phyloP scores from a whole-genome alignment of 2,888 invertebrate species.

The Euspilapteryx auroguttella region DNA sequence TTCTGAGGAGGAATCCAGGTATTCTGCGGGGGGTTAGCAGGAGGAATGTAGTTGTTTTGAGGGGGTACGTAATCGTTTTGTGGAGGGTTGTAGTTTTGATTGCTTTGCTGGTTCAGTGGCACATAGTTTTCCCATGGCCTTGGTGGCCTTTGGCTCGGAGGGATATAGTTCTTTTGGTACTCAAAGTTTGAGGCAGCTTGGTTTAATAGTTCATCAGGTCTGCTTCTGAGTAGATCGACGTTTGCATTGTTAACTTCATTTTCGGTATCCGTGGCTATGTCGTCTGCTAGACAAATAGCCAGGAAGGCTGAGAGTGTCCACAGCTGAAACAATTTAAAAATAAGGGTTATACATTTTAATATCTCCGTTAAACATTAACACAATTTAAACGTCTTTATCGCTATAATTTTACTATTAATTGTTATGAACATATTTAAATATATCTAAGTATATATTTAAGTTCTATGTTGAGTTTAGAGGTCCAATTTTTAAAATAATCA shows the following conservation, averaged over 20 bases:
- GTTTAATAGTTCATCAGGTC: conserved; percentile 13
- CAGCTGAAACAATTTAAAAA: conserved; percentile 29
- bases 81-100: conserved; percentile 9
- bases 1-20: conserved; percentile 10
- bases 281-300: conserved; percentile 30
- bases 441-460: too few species aligned
- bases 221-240: conserved; percentile 20
- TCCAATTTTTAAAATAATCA: too few species aligned
- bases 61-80: conserved; percentile 7
- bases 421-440: too few species aligned
- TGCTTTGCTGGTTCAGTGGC: conserved; percentile 10
- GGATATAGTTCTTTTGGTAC: conserved; percentile 17
- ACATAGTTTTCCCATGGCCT: conserved; percentile 12
- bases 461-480: too few species aligned
- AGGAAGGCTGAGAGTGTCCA: conserved; percentile 24
- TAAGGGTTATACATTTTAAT: conserved; percentile 1
- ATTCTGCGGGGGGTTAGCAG: too few species aligned
- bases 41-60: conserved; percentile 11
- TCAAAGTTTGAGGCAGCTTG: conserved; percentile 14
- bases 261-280: conserved; percentile 12
- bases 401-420: too few species aligned
- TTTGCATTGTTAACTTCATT: conserved; percentile 20
- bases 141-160: conserved; percentile 15
- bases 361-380: too few species aligned
- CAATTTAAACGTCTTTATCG: too few species aligned